Evolutionary conservation across 2,113 vertebrate genomes (phyloP), one percentile per base, ranked within the genome.

Genomic region (Alaudala cheleensis): DNA sequence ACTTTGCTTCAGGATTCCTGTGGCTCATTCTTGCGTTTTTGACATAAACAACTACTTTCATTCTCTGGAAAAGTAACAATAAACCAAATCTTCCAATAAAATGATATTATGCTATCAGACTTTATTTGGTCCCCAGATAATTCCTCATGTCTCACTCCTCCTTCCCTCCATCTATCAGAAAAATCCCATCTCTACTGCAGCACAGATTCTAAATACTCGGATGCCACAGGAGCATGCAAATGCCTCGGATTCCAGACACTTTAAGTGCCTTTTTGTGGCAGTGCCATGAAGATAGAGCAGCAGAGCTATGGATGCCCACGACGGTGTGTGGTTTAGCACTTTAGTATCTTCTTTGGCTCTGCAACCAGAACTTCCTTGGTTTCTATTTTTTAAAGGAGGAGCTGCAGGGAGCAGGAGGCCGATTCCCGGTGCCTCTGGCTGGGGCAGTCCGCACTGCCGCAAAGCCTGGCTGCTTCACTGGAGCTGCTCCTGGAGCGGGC

Each of bases 371-470:
- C 6, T 54, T 33, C 28, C 11, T 24, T 3, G 40, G 45, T 9
- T 5, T 21, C 1, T 14, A 7, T 8, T 2, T 10, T 45, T 58
- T 29, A 7, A 10, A 39, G 76, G 42, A 49, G 2, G 22, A 23
- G 26, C 47, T 1, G 21, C 47, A 5, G 24, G 2, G 16, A 53
- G 18, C 11, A 2, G 0, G 23, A 33, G 51, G 56, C 12, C 31
- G 7, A 45, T 0, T 24, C 29, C 1, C 56, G 0, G 17, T 1
- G 5, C 25, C 65, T 12, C 8, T 0, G 22, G 28, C 24, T 4
- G 10, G 67, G 21, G 16, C 58, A 4, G 15, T 0, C 39, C 1
- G 33, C 54, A 12, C 53, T 29, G 6, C 12, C 3, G 12, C 44
- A 11, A 11, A 3, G 5, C 45, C n/a, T 0, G 23, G 29, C 29